A percentile compares a stretch with the other conserved stretches of the same genome.
phyloP scores from a whole-genome alignment of 2,888 invertebrate species.

The Hirtodrosophila cameraria region DNA sequence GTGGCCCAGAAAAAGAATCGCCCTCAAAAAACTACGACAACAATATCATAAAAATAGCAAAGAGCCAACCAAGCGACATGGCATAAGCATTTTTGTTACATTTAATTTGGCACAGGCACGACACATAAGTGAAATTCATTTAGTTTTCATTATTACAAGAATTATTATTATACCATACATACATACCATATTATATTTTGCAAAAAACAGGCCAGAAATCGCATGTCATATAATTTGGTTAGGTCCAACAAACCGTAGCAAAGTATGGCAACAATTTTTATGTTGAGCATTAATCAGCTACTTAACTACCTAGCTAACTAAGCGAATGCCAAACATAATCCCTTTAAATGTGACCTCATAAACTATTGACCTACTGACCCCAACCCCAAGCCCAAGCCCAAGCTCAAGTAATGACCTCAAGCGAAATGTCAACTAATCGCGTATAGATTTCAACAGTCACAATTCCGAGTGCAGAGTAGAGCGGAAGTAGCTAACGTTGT shows the following conservation, averaged over 20 bases:
- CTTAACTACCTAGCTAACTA: conserved; percentile 18
- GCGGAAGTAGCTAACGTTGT: conserved; percentile 48
- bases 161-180: conserved; percentile 42
- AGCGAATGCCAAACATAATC: conserved; percentile 32
- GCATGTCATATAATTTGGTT: conserved; percentile 68
- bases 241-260: conserved; percentile 41
- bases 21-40: conserved; percentile 45
- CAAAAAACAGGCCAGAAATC: conserved; percentile 64
- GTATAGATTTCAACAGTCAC: conserved; percentile 56
- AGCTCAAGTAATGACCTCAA: conserved; percentile 71
- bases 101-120: conserved; percentile 75
- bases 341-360: conserved; percentile 67
- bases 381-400: conserved; percentile 64
- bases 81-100: conserved; percentile 66
- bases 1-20: conserved; percentile 65
- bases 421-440: conserved; percentile 71
- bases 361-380: conserved; percentile 78
- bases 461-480: conserved; percentile 17
- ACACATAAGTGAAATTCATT: conserved; percentile 77
- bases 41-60: conserved; percentile 46
- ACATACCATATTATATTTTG: conserved; percentile 36
- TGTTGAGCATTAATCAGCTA: conserved; percentile 30
- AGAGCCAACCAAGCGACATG: conserved; percentile 56
- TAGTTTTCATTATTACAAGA: conserved; percentile 68
- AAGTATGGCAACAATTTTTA: conserved; percentile 25